Conservation (phyloP, 2,113 vertebrate genomes). For the Syrrhaptes paradoxus region DNA sequence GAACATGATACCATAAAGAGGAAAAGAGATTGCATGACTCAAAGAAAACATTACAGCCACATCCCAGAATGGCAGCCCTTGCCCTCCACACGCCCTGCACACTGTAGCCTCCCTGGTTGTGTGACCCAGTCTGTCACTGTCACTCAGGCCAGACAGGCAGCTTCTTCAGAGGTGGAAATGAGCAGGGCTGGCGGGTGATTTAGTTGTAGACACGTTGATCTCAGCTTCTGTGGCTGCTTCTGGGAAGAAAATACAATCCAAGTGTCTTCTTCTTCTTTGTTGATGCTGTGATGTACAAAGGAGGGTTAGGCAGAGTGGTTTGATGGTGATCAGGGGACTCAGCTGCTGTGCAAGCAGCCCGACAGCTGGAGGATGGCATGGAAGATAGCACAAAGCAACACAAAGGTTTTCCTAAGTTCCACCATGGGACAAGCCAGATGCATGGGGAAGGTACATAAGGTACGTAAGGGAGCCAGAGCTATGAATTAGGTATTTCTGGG, state of each 20-base stretch:
- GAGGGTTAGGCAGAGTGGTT: neutral
- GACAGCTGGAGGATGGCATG: no score
- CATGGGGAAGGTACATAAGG: neutral
- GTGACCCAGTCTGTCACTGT: neutral
- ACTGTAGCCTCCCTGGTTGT: neutral
- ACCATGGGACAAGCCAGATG: neutral
- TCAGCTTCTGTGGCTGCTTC: neutral
- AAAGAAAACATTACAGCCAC: neutral
- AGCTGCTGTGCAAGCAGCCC: neutral
- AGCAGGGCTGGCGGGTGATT: neutral
- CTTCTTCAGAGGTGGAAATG: neutral
- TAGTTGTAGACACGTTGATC: rapidly evolving
- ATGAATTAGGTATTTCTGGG: neutral
- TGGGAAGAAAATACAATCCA: neutral
- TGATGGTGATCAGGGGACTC: neutral
- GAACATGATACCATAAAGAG: neutral
- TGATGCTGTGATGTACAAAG: neutral
- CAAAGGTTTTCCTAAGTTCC: neutral
- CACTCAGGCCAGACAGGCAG: neutral
- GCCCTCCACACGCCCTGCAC: rapidly evolving
- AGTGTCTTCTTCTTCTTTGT: neutral
- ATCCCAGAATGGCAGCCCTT: neutral
- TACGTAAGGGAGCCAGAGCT: neutral
- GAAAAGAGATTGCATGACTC: neutral
- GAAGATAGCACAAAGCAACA: neutral